phyloP scores from a whole-genome alignment of 64 coral and sea anemone species.

The Stichodactyla mertensii region DNA sequence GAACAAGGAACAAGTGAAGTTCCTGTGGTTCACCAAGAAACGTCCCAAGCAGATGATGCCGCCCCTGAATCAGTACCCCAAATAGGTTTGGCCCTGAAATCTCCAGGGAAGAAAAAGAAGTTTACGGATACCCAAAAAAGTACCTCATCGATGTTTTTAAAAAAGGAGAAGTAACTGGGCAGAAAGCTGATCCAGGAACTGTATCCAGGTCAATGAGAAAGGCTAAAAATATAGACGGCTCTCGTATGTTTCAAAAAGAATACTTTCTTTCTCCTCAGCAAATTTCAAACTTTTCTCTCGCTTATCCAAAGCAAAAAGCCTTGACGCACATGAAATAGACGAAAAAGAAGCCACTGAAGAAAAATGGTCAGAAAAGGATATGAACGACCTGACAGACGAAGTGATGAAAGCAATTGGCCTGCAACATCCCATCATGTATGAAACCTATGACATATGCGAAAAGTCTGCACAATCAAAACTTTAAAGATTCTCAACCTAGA shows the following conservation, averaged over 20 bases:
- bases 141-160: slow-evolving; percentile 49
- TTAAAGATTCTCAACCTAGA: background rate
- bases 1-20: background rate
- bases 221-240: slow-evolving; percentile 7
- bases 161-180: slow-evolving; percentile 30
- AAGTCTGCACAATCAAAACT: slow-evolving; percentile 9
- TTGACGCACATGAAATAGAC: too few relatives aligned
- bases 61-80: background rate
- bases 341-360: too few relatives aligned
- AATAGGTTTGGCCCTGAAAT: slow-evolving; percentile 25
- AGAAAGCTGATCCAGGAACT: slow-evolving; percentile 49
- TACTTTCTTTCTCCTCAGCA: too few relatives aligned
- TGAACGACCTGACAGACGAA: too few relatives aligned
- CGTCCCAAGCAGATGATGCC: background rate
- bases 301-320: too few relatives aligned
- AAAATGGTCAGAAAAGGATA: too few relatives aligned
- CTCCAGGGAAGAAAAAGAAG: background rate
- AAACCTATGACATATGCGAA: slow-evolving; percentile 20
- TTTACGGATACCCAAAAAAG: too few relatives aligned
- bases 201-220: slow-evolving; percentile 31
- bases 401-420: too few relatives aligned
- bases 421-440: too few relatives aligned
- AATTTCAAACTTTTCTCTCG: too few relatives aligned
- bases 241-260: slow-evolving; percentile 29
- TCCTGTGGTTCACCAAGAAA: background rate